These are phyloP conservation scores for Hemicordylus capensis DNA, from an alignment of 2,113 vertebrate species.

Conservation along the genomic window DNA sequence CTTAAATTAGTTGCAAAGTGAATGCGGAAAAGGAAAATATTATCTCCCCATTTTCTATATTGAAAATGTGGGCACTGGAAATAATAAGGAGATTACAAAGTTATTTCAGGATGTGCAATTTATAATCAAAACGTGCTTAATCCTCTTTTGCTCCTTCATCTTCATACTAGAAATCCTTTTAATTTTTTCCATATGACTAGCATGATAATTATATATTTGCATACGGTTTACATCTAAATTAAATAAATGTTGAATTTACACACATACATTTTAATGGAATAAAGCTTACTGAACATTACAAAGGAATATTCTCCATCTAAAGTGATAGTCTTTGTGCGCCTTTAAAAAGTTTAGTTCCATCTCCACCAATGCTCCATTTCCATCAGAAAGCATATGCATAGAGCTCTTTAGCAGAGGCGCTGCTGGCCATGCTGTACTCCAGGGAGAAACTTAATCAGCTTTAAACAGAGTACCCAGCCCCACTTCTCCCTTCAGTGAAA, in stretches of 20 bases:
- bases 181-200: constrained; percentile 32
- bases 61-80: constrained; percentile 23
- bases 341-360: not conserved
- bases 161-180: constrained; percentile 40
- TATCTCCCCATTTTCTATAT: not conserved
- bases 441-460: not conserved
- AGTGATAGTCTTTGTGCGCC: not conserved
- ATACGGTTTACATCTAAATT: constrained; percentile 41
- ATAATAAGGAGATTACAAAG: constrained; percentile 47
- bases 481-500: not conserved
- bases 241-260: constrained; percentile 36
- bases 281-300: constrained; percentile 13
- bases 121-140: constrained; percentile 44
- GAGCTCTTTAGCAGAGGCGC: not conserved
- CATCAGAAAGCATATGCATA: not conserved
- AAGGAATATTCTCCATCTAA: constrained; percentile 17
- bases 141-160: constrained; percentile 39
- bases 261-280: constrained; percentile 19
- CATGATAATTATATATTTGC: constrained; percentile 39
- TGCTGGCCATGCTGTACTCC: not conserved
- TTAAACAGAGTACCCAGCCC: not conserved
- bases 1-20: not conserved
- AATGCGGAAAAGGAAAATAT: constrained; percentile 22
- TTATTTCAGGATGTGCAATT: constrained; percentile 42
- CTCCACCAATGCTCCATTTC: not conserved